These are phyloP conservation scores for Muschampia plurimacula DNA, from an alignment of 2,888 invertebrate genomes.

Conservation along the genomic window DNA sequence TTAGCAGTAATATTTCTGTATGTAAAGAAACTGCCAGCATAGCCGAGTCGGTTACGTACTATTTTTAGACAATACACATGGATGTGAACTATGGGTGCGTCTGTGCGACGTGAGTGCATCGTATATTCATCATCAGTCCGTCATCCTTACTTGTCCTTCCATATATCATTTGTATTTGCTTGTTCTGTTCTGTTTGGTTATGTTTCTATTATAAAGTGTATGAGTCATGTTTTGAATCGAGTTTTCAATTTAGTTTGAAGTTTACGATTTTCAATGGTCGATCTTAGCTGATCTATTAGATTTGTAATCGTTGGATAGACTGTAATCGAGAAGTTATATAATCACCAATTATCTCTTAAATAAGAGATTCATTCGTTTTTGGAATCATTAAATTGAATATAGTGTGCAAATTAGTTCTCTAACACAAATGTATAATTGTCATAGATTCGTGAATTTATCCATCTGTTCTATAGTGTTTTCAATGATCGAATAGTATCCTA, in stretches of 20 bases:
- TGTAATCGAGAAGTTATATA: neutral
- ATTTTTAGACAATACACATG: constrained; percentile 41
- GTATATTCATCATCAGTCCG: constrained; percentile 29
- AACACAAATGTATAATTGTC: too few relatives aligned
- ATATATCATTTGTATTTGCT: constrained; percentile 17
- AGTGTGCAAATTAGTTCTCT: too few relatives aligned
- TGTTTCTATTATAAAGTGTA: neutral
- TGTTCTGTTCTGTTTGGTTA: constrained; percentile 12
- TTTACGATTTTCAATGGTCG: neutral
- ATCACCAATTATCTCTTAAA: too few relatives aligned
- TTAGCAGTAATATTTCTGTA: constrained; percentile 30
- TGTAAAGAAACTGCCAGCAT: constrained; percentile 21
- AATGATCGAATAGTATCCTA: neutral
- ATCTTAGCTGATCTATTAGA: neutral
- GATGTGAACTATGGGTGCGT: constrained; percentile 33
- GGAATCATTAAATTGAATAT: too few relatives aligned
- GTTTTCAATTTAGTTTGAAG: neutral
- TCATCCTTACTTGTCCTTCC: constrained; percentile 23
- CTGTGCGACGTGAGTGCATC: constrained; percentile 25
- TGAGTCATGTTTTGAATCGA: neutral
- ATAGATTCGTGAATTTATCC: too few relatives aligned
- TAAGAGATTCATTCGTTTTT: too few relatives aligned
- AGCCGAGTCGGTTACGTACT: constrained; percentile 25
- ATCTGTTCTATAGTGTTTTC: too few relatives aligned
- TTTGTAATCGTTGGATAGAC: neutral